These are phyloP conservation scores for Eurosta solidaginis DNA, from an alignment of 1,140 invertebrate genomes.

Conservation along the genomic window DNA sequence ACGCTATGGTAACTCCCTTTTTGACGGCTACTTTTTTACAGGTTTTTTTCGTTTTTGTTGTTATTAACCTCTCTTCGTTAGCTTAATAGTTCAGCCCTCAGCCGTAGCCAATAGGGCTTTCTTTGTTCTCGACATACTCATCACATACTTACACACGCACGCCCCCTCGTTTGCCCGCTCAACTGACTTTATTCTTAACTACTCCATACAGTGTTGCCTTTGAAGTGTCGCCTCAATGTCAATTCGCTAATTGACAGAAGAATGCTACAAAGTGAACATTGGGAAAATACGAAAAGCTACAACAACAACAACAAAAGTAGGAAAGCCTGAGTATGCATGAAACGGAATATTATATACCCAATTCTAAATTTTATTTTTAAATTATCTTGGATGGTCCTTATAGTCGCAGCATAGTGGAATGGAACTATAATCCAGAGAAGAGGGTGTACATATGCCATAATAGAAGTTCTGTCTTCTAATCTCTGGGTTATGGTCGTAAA, in stretches of 20 bases:
- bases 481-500: too few species aligned
- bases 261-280: conserved; percentile 13
- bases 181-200: background rate
- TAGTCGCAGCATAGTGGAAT: too few species aligned
- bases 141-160: too few species aligned
- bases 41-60: background rate
- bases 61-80: background rate
- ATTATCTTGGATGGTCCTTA: too few species aligned
- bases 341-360: too few species aligned
- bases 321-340: too few species aligned
- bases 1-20: background rate
- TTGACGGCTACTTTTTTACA: background rate
- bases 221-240: conserved; percentile 23
- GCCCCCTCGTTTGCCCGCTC: background rate
- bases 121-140: conserved; percentile 10
- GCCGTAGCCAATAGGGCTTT: background rate
- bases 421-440: too few species aligned
- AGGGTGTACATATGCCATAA: too few species aligned
- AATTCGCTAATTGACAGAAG: conserved; percentile 25
- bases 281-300: background rate
- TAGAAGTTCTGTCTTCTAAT: too few species aligned
- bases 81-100: background rate
- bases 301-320: too few species aligned
- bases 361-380: too few species aligned
- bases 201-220: conserved; percentile 18